phyloP scores from a whole-genome alignment of 2,113 vertebrate species.

The Anolis sagrei region DNA sequence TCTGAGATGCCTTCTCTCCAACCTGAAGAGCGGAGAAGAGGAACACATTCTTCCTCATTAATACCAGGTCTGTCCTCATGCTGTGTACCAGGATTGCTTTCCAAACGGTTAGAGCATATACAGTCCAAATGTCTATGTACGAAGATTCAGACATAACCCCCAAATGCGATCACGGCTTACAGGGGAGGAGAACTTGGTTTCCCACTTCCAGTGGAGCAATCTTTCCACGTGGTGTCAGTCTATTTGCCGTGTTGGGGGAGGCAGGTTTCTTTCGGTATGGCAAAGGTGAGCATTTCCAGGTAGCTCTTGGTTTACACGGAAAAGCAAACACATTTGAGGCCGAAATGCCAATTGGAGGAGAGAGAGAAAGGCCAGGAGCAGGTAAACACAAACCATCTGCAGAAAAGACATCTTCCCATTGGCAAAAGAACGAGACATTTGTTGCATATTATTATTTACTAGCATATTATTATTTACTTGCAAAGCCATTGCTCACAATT shows the following conservation, averaged over 20 bases:
- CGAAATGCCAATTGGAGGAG: background rate
- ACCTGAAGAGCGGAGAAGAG: too few species aligned
- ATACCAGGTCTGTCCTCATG: too few species aligned
- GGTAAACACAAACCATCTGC: background rate
- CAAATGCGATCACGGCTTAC: too few species aligned
- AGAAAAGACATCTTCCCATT: too few species aligned
- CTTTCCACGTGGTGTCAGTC: background rate
- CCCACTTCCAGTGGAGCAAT: background rate
- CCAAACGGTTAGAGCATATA: too few species aligned
- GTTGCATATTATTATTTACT: background rate
- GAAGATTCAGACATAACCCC: too few species aligned
- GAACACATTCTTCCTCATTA: too few species aligned
- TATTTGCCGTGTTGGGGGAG: background rate
- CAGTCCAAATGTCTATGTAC: too few species aligned
- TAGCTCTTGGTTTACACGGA: background rate
- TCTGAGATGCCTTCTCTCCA: too few species aligned
- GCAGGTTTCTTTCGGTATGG: background rate
- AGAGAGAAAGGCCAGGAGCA: background rate
- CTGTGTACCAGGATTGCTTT: too few species aligned
- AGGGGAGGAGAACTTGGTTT: background rate
- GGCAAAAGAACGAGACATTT: background rate
- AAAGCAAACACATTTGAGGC: conserved; percentile 20
- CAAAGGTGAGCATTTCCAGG: background rate
- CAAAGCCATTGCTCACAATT: background rate
- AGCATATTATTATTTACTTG: too few species aligned